Evolutionary conservation across 2,797 vertebrate species (phyloP), one percentile per base, ranked within the genome.

Genomic region (Anguilla megastoma): DNA sequence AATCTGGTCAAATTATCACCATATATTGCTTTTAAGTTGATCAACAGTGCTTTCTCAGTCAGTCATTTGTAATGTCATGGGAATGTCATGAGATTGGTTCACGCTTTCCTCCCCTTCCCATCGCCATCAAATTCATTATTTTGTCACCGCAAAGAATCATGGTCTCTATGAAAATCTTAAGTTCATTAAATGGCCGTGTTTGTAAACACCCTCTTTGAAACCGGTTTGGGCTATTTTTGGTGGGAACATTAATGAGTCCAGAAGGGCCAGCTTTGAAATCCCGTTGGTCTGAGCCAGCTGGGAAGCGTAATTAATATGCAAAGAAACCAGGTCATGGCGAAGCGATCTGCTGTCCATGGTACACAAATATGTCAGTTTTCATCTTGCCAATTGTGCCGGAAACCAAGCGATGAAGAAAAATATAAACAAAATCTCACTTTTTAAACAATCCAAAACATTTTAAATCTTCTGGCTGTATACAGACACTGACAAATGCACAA

Each of bases 251-350:
- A 82, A 82, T 82, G 79, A 82, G 79, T 50, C 79, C 79, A 82
- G 79, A 82, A 48, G 79, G 79, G 79, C 41, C 79, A 24, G 79
- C 94, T 95, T 92, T 93, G 91, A 95, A 93, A 93, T 94, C 93
- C 92, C 92, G 89, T 90, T 91, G 92, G 90, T 91, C 88, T 16
- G 74, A 92, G 93, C 85, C 2, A 89, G 86, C 90, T 90, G 90
- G 89, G 90, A 91, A 92, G 90, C 69, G 48, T 91, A 91, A 95
- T 95, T 94, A 95, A 95, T 93, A 95, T 92, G 92, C 93, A 93
- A 90, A 87, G 88, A 95, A 95, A 95, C 89, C 92, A 93, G 94
- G 94, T 94, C 93, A 93, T 88, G 91, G 89, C 91, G 93, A 92
- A 93, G 48, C 66, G 66, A 50, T 74, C 84, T n/a, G 33, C 87